Evolutionary conservation across 1,140 invertebrate genomes (phyloP).

Genomic region (Trigoniulus corallinus): DNA sequence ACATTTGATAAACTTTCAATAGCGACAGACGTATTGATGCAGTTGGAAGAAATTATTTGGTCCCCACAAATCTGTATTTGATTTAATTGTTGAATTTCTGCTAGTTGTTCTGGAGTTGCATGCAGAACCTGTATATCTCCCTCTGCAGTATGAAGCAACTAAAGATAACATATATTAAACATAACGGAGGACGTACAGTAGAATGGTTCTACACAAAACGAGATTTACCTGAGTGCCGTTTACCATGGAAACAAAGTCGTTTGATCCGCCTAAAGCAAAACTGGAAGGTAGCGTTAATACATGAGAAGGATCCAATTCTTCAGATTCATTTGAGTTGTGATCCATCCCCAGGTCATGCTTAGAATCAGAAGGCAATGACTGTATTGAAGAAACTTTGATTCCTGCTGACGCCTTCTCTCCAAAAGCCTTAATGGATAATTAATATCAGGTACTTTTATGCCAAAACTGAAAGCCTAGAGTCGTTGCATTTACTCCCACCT

Average conservation of each 20-base stretch:
- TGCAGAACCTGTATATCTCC: conserved; percentile 28
- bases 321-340: too few species aligned
- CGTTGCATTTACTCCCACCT: background rate
- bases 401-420: background rate
- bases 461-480: too few species aligned
- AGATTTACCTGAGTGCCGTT: background rate
- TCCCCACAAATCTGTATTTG: conserved; percentile 23
- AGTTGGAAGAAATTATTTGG: too few species aligned
- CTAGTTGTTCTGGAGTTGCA: conserved; percentile 28
- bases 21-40: too few species aligned
- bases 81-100: conserved; percentile 26
- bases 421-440: background rate
- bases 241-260: background rate
- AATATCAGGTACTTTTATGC: background rate
- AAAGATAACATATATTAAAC: too few species aligned
- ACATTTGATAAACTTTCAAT: too few species aligned
- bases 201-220: too few species aligned
- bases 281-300: background rate
- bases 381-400: too few species aligned
- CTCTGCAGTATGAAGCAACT: conserved; percentile 5
- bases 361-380: too few species aligned
- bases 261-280: background rate
- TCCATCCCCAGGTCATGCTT: too few species aligned
- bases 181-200: too few species aligned
- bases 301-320: too few species aligned